Conservation (phyloP, 2,113 vertebrate genomes). For the Epinephelus cyanopodus region DNA sequence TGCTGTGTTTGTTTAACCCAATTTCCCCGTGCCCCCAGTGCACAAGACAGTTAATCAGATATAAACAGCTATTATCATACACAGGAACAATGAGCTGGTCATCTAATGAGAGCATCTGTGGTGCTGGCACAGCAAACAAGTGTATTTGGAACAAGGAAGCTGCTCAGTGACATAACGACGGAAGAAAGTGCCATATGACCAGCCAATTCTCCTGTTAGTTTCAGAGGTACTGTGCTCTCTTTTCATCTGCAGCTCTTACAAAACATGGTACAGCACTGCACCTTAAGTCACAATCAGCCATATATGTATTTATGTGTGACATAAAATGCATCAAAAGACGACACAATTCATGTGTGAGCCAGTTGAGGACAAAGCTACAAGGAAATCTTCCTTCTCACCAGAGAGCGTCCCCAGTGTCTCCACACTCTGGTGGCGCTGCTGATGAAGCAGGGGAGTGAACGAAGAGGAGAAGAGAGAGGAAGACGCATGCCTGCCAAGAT, state of each 20-base stretch:
- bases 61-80: constrained; percentile 81
- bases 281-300: background rate
- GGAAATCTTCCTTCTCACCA: background rate
- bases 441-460: constrained; percentile 54
- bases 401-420: constrained; percentile 9
- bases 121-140: constrained; percentile 71
- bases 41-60: constrained; percentile 75
- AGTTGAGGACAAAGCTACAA: background rate
- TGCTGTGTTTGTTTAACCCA: constrained; percentile 63
- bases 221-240: background rate
- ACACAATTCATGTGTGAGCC: background rate
- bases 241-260: background rate
- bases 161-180: constrained; percentile 55
- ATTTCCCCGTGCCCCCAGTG: constrained; percentile 55
- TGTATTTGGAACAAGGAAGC: constrained; percentile 61
- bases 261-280: background rate
- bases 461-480: constrained; percentile 16
- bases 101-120: constrained; percentile 76
- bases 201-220: background rate
- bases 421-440: constrained; percentile 32
- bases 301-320: no score
- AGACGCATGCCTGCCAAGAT: constrained; percentile 8
- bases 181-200: constrained; percentile 17
- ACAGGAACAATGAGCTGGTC: constrained; percentile 73
- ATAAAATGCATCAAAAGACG: no score